Conservation (phyloP, 2,888 invertebrate species). For the Phragmatobia fuliginosa region DNA sequence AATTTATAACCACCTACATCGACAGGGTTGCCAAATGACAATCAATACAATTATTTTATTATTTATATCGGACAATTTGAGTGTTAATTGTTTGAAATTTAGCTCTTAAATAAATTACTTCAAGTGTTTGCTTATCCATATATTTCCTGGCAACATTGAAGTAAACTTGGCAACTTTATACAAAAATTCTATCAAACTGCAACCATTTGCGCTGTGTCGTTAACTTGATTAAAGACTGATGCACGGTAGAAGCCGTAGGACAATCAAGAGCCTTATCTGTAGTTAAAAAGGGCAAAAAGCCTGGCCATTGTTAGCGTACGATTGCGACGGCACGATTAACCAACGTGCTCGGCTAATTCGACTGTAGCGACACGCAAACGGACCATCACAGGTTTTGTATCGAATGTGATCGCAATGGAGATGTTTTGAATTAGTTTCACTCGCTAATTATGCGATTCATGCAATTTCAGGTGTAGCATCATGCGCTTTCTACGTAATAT, state of each 20-base stretch:
- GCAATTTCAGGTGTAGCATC: background rate
- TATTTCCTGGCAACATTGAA: slow-evolving; percentile 11
- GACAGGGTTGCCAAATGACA: slow-evolving; percentile 62
- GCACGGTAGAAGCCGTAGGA: slow-evolving; percentile 65
- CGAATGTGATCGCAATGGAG: slow-evolving; percentile 62
- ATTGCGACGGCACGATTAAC: slow-evolving; percentile 74
- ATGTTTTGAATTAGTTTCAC: slow-evolving; percentile 52
- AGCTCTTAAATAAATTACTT: slow-evolving; percentile 12
- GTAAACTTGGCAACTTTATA: slow-evolving; percentile 19
- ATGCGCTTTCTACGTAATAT: background rate
- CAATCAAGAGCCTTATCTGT: slow-evolving; percentile 70
- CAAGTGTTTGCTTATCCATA: too few species aligned
- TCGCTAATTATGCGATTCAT: slow-evolving; percentile 8
- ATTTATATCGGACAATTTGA: slow-evolving; percentile 22
- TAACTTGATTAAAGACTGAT: slow-evolving; percentile 61
- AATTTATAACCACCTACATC: slow-evolving; percentile 51
- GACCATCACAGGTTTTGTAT: slow-evolving; percentile 65
- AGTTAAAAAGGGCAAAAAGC: slow-evolving; percentile 64
- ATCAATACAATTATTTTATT: slow-evolving; percentile 28
- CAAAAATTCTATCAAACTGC: slow-evolving; percentile 21
- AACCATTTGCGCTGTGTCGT: slow-evolving; percentile 48
- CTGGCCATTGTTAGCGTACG: slow-evolving; percentile 70
- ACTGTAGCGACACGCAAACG: slow-evolving; percentile 71
- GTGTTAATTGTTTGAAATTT: slow-evolving; percentile 37
- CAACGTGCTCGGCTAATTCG: slow-evolving; percentile 72